Conservation (phyloP, 1,140 invertebrate genomes). For the Platyscapa corneri region DNA sequence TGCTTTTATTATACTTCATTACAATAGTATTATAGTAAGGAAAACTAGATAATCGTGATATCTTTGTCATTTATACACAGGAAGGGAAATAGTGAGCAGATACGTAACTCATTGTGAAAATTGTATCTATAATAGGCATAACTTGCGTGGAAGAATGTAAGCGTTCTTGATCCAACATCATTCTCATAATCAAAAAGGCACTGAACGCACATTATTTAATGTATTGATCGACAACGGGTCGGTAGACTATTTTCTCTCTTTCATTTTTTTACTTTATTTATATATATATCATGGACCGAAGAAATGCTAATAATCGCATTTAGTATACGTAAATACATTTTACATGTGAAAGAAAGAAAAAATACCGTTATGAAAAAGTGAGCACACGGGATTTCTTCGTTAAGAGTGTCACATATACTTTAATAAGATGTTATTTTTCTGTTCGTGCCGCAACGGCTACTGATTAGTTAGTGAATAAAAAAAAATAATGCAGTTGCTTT, state of each 20-base stretch:
- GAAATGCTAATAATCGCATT: slow-evolving; percentile 21
- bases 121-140: slow-evolving; percentile 10
- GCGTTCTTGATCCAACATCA: slow-evolving; percentile 50
- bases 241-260: slow-evolving; percentile 43
- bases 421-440: slow-evolving; percentile 6
- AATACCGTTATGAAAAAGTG: slow-evolving; percentile 8
- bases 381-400: slow-evolving; percentile 22
- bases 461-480: slow-evolving; percentile 25
- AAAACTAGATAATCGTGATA: slow-evolving; percentile 25
- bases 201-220: slow-evolving; percentile 58
- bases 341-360: slow-evolving; percentile 12
- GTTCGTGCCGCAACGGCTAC: slow-evolving; percentile 12
- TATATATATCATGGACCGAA: slow-evolving; percentile 15
- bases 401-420: slow-evolving; percentile 36
- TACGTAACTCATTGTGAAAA: slow-evolving; percentile 28
- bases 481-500: slow-evolving; percentile 35
- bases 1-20: not conserved
- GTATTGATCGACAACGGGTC: slow-evolving; percentile 46
- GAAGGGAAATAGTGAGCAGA: not conserved
- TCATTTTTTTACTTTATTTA: not conserved
- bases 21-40: not conserved
- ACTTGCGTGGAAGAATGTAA: slow-evolving; percentile 41
- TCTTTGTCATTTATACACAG: not conserved
- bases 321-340: slow-evolving; percentile 12
- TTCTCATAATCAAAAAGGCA: slow-evolving; percentile 59